These are phyloP conservation scores for Sesamia nonagrioides DNA, from an alignment of 1,140 invertebrate species.

Conservation along the genomic window DNA sequence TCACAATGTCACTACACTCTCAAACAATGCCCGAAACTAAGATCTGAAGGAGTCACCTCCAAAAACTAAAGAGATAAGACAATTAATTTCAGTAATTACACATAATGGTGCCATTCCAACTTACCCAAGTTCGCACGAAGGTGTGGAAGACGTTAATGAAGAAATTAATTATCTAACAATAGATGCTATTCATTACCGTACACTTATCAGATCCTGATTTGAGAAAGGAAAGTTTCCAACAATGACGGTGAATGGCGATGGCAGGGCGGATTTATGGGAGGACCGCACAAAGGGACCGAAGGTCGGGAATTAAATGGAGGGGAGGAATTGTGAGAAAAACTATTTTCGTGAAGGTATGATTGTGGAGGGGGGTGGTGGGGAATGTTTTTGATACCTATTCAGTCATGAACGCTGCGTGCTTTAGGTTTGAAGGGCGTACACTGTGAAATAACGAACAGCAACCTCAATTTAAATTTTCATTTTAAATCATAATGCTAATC, in stretches of 20 bases:
- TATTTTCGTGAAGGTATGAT: too few species aligned
- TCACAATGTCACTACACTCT: not conserved
- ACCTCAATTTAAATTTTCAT: too few species aligned
- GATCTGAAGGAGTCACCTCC: not conserved
- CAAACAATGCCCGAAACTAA: constrained; percentile 10
- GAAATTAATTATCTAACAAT: constrained; percentile 75
- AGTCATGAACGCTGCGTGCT: too few species aligned
- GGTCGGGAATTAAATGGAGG: constrained; percentile 16
- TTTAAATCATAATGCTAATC: too few species aligned
- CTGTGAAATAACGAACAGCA: too few species aligned
- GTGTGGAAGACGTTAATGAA: constrained; percentile 66
- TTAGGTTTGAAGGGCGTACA: too few species aligned
- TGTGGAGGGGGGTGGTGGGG: too few species aligned
- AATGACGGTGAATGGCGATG: constrained; percentile 58
- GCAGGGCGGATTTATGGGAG: constrained; percentile 53
- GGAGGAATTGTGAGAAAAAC: not conserved
- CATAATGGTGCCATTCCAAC: constrained; percentile 12
- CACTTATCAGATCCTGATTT: constrained; percentile 50
- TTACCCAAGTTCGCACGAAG: constrained; percentile 8
- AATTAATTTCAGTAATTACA: constrained; percentile 29
- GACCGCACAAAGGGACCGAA: constrained; percentile 15
- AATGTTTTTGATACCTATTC: not conserved
- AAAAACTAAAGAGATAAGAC: constrained; percentile 20
- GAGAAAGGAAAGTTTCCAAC: constrained; percentile 68
- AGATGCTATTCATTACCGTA: constrained; percentile 66